Base-by-base conservation (phyloP, 2,888 invertebrate species). In the Tetheella fluctuosa region DNA sequence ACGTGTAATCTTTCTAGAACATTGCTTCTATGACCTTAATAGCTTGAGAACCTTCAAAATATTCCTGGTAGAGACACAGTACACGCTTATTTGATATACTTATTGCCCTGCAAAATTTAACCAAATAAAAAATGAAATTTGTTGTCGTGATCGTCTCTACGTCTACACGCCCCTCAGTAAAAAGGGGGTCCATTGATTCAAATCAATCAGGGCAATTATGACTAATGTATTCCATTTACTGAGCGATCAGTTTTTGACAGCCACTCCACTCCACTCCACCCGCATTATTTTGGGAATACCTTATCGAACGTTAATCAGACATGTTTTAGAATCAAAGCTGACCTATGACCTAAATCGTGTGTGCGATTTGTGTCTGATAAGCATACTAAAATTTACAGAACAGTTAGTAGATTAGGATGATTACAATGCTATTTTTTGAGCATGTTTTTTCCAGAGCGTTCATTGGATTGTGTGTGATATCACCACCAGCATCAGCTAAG, bases 231-330 rank as follows among this genome's bases (percentile, higher is more conserved):
- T 48, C 20, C 20, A 48, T 48, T 48, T 20, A 48, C 48, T n/a
- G 20, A 20, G 20, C 20, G 48, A 48, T 48, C 48, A 20, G n/a
- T 15, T 20, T 48, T 20, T n/a, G 48, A 48, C 48, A 48, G 20
- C 20, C 48, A 48, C 48, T 48, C 48, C 10, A 20, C 48, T 20
- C 20, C 48, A 48, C 48, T 48, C 48, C 10, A 20, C 48, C 48
- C 48, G 48, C 48, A 48, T 48, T 48, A 48, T 48, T 48, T 48
- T 15, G 48, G 48, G 48, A 15, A 48, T 48, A 48, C 48, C 6
- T 48, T 42, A 42, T 42, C 42, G 7, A 42, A 17, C 42, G n/a
- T 42, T 8, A 20, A 48, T 48, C 48, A 48, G 20, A 48, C 20
- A 48, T 48, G 48, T 10, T 20, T 17, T 42, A 42, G 42, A 42